Base-by-base conservation (phyloP, 1,140 invertebrate genomes). In the Drosophila bocqueti region DNA sequence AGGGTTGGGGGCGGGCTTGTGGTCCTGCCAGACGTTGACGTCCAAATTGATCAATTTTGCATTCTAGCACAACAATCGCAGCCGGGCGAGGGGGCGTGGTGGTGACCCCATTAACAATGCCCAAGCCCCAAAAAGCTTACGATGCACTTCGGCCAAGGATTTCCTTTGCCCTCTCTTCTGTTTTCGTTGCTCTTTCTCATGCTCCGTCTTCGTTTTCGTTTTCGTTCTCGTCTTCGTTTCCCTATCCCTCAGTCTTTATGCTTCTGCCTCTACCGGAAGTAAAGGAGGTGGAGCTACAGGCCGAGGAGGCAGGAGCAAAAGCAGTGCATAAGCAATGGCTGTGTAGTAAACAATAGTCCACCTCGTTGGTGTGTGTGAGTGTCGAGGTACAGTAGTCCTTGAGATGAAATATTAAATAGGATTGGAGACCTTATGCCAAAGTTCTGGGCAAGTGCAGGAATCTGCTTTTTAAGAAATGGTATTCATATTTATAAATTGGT, bases 11-110 rank as follows among this genome's bases (percentile, higher is more conserved):
- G 21, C 61, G 34, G 38, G 16, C n/a, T 34, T 26, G 10, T 11
- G 18, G 34, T 38, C 58, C 61, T 64, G 73, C 34, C 58, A 55
- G 64, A 63, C 40, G 49, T 24, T 57, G 49, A 72, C 50, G 34
- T 69, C 46, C 76, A 79, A 83, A 85, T 86, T 86, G 84, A 87
- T 86, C 83, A 89, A 89, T 83, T 83, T 86, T 77, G 59, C 76
- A 83, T 83, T 76, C 55, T 65, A 47, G 71, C 76, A 71, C 76
- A 83, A 76, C 79, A 86, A 63, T 72, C 60, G 69, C 47, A 83
- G 67, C 29, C 40, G 29, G 62, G 26, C 21, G 15, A 40, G 49
- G 47, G 21, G 40, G 43, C 13, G 47, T 47, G 54, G 49, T 43
- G 76, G 29, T 69, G 83, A 71, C 80, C 80, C 61, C 76, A 80